phyloP scores from a whole-genome alignment of 2,113 vertebrate genomes.

The Grallaria varia region DNA sequence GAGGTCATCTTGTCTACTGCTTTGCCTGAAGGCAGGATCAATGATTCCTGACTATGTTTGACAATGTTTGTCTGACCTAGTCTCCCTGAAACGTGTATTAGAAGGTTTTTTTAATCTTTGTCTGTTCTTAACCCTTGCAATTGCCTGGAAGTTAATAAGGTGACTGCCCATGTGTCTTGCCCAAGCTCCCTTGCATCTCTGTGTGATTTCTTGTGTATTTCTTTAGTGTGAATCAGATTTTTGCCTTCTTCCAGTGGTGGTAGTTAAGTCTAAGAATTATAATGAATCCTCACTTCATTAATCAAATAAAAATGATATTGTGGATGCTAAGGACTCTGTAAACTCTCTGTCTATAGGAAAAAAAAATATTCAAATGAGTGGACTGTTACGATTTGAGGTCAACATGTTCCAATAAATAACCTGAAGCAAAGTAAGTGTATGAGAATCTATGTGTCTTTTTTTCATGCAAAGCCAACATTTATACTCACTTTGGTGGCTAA shows the following conservation, averaged over 20 bases:
- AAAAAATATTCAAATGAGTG: background rate
- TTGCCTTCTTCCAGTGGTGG: background rate
- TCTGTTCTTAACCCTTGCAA: background rate
- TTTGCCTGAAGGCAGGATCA: conserved; percentile 1
- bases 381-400: background rate
- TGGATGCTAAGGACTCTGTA: background rate
- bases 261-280: background rate
- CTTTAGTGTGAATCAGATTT: background rate
- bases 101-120: background rate
- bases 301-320: background rate
- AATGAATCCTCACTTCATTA: background rate
- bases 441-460: background rate
- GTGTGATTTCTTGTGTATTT: background rate
- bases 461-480: background rate
- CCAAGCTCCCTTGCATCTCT: background rate
- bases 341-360: background rate
- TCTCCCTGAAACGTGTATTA: background rate
- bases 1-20: background rate
- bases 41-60: background rate
- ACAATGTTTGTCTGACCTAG: background rate
- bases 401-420: background rate
- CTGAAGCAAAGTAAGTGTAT: background rate
- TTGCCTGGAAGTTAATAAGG: background rate
- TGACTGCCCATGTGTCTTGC: background rate
- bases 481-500: background rate